Percentiles rank a stretch among this genome's conserved stretches.
Evolutionary conservation across 2,113 vertebrate species (phyloP).

Genomic region (Arizona elegans): DNA sequence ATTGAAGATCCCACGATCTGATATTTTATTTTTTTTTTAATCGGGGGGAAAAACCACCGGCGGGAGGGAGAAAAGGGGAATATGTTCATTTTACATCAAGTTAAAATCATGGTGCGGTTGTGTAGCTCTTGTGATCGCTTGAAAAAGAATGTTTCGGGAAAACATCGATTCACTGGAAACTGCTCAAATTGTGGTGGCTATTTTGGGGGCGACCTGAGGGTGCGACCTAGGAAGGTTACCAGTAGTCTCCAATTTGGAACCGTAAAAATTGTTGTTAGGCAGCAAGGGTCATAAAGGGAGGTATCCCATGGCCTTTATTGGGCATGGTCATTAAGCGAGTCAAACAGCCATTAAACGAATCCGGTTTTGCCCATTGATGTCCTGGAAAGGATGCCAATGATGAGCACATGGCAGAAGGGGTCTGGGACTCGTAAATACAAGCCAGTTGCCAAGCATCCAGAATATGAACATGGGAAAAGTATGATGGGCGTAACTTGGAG

Average conservation of each 20-base stretch:
- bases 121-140: neutral
- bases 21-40: neutral
- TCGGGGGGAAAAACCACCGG: neutral
- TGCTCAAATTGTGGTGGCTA: neutral
- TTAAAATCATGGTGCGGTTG: neutral
- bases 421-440: too few relatives aligned
- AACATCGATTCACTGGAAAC: neutral
- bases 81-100: neutral
- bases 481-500: too few relatives aligned
- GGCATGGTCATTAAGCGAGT: neutral
- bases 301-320: neutral
- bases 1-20: neutral
- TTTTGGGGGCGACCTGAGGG: neutral
- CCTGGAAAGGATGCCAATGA: neutral
- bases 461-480: too few relatives aligned
- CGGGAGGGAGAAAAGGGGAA: neutral
- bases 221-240: accelerated
- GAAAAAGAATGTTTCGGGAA: neutral
- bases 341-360: neutral
- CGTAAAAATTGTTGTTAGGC: neutral
- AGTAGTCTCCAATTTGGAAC: neutral
- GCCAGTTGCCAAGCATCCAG: too few relatives aligned
- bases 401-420: neutral
- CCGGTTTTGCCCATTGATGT: neutral
- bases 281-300: too few relatives aligned